phyloP scores from a whole-genome alignment of 2,797 vertebrate species.

The Chromobotia macracanthus region DNA sequence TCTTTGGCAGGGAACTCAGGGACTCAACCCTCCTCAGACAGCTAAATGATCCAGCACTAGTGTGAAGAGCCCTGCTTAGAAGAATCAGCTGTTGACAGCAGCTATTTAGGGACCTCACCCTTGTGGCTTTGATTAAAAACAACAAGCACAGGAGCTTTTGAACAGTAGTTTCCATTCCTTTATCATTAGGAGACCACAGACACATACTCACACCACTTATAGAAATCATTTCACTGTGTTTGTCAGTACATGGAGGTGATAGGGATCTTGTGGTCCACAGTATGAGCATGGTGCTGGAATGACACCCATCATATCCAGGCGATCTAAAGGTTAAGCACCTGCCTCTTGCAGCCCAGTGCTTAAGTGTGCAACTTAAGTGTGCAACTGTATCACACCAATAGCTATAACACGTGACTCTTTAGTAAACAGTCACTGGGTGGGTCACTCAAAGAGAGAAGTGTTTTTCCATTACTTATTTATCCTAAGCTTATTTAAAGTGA shows the following conservation, averaged over 20 bases:
- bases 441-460: neutral
- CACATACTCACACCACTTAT: neutral
- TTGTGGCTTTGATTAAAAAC: constrained; percentile 44
- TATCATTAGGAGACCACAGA: constrained; percentile 29
- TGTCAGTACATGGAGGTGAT: neutral
- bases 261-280: neutral
- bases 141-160: constrained; percentile 33
- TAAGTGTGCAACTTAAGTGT: too few species aligned
- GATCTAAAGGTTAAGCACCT: neutral
- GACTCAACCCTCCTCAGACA: constrained; percentile 52
- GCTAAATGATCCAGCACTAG: constrained; percentile 41
- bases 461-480: constrained; percentile 41
- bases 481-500: constrained; percentile 23
- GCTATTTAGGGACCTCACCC: constrained; percentile 54
- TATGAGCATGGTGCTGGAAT: constrained; percentile 44
- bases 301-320: constrained; percentile 36
- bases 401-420: neutral
- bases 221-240: neutral
- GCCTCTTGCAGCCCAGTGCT: too few species aligned
- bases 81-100: constrained; percentile 57
- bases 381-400: constrained; percentile 7
- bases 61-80: constrained; percentile 49
- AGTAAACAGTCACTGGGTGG: constrained; percentile 1
- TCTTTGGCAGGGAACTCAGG: constrained; percentile 49
- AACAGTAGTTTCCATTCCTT: constrained; percentile 18